A percentile compares a stretch with the other conserved stretches of the same genome.
These are phyloP conservation scores for Myotis yumanensis DNA, from an alignment of 2,113 vertebrate genomes.

Conservation along the genomic window DNA sequence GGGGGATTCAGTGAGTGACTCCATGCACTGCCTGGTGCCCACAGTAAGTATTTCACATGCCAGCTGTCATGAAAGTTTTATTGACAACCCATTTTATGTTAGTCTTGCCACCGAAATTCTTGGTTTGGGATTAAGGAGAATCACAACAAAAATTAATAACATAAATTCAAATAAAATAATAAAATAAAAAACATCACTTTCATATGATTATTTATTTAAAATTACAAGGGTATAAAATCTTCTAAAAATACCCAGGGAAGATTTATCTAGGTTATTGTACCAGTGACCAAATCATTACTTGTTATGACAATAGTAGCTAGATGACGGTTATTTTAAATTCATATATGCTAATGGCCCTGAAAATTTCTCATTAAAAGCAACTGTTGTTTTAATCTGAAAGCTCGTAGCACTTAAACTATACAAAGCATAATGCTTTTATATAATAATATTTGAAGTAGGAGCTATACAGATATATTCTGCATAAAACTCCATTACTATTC, in stretches of 20 bases:
- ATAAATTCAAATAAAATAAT: not conserved
- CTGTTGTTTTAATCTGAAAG: slow-evolving; percentile 1
- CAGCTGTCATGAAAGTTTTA: not conserved
- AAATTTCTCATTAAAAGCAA: slow-evolving; percentile 37
- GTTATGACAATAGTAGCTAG: slow-evolving; percentile 37
- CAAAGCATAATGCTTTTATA: not conserved
- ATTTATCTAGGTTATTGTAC: not conserved
- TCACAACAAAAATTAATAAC: not conserved
- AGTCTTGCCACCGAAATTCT: not conserved
- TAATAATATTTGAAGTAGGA: slow-evolving; percentile 30
- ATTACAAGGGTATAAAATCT: not conserved
- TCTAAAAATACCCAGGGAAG: not conserved
- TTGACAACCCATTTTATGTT: not conserved
- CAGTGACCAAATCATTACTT: slow-evolving; percentile 8
- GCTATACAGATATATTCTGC: not conserved
- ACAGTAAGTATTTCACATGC: not conserved
- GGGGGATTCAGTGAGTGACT: not conserved
- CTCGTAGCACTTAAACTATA: slow-evolving; percentile 5
- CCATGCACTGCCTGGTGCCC: not conserved
- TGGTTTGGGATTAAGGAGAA: not conserved
- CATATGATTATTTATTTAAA: not conserved
- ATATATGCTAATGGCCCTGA: slow-evolving; percentile 34
- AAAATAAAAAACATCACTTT: not conserved
- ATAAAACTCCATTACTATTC: not conserved
- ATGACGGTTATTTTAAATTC: slow-evolving; percentile 52